phyloP scores from a whole-genome alignment of 2,888 invertebrate species.

The Melanotus villosus region DNA sequence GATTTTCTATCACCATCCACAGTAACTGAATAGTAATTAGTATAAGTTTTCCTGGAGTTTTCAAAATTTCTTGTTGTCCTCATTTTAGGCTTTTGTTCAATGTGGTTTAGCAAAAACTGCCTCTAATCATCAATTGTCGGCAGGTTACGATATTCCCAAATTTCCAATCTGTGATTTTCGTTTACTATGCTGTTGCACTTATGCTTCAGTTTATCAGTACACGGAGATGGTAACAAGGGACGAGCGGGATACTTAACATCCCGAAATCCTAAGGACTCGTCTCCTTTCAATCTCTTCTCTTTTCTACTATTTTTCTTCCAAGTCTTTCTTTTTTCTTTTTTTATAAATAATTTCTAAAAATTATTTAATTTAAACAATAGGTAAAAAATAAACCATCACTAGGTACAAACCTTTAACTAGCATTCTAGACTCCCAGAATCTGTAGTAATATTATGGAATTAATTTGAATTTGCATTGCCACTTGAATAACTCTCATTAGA shows the following conservation, averaged over 20 bases:
- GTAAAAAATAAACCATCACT: too few relatives aligned
- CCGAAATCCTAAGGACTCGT: conserved; percentile 29
- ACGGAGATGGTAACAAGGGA: conserved; percentile 50
- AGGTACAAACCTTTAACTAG: too few relatives aligned
- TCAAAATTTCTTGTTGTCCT: conserved; percentile 49
- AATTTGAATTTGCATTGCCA: too few relatives aligned
- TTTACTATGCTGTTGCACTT: conserved; percentile 48
- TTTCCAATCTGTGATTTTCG: conserved; percentile 46
- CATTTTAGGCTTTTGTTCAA: conserved; percentile 51
- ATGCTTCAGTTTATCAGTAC: too few relatives aligned
- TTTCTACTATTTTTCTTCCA: too few relatives aligned
- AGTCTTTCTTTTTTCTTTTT: background rate
- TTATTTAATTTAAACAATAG: too few relatives aligned
- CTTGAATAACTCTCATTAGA: too few relatives aligned
- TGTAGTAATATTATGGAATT: too few relatives aligned
- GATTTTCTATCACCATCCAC: conserved; percentile 38
- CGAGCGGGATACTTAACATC: conserved; percentile 42
- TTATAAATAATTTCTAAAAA: too few relatives aligned
- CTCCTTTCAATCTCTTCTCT: too few relatives aligned
- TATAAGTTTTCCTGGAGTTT: conserved; percentile 49
- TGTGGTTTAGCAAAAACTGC: conserved; percentile 49
- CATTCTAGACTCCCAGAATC: too few relatives aligned
- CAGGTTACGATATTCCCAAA: conserved; percentile 48
- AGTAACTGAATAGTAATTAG: conserved; percentile 41
- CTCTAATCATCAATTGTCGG: conserved; percentile 51